A percentile compares a stretch with the other conserved stretches of the same genome.
phyloP scores from a whole-genome alignment of 2,797 vertebrate species.

The Ctenopoma multispine region DNA sequence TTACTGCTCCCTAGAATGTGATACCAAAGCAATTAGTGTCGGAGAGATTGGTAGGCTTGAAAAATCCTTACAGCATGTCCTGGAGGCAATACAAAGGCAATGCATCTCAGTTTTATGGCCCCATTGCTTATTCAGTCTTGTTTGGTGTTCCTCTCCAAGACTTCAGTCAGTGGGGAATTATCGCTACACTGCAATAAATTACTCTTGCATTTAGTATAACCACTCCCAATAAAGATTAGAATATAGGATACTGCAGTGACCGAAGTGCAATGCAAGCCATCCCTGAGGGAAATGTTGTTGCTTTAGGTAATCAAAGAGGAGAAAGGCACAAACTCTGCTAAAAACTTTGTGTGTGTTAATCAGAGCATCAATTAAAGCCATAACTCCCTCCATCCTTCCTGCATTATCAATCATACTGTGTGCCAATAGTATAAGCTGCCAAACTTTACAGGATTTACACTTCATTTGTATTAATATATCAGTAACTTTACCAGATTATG shows the following conservation, averaged over 20 bases:
- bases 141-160: slow-evolving; percentile 78
- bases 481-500: slow-evolving; percentile 50
- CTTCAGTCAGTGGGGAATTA: slow-evolving; percentile 76
- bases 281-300: slow-evolving; percentile 55
- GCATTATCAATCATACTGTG: slow-evolving; percentile 44
- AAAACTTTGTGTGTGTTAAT: slow-evolving; percentile 71
- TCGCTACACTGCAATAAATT: slow-evolving; percentile 81
- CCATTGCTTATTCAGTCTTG: slow-evolving; percentile 83
- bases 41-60: slow-evolving; percentile 83
- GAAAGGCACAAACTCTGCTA: slow-evolving; percentile 53
- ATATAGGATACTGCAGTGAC: slow-evolving; percentile 58
- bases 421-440: slow-evolving; percentile 53
- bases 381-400: slow-evolving; percentile 5
- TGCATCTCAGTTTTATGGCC: slow-evolving; percentile 82
- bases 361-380: slow-evolving; percentile 55
- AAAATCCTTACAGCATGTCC: slow-evolving; percentile 79
- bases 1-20: slow-evolving; percentile 83
- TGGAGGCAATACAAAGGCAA: slow-evolving; percentile 80
- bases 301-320: slow-evolving; percentile 61
- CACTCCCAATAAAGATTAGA: slow-evolving; percentile 74
- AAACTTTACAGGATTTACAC: slow-evolving; percentile 31
- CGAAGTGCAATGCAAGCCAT: slow-evolving; percentile 52
- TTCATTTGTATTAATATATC: slow-evolving; percentile 60
- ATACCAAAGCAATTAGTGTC: slow-evolving; percentile 87
- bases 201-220: slow-evolving; percentile 79